A percentile compares a stretch with the other conserved stretches of the same genome.
Evolutionary conservation across 2,797 vertebrate genomes (phyloP).

Genomic region (Furcifer pardalis): DNA sequence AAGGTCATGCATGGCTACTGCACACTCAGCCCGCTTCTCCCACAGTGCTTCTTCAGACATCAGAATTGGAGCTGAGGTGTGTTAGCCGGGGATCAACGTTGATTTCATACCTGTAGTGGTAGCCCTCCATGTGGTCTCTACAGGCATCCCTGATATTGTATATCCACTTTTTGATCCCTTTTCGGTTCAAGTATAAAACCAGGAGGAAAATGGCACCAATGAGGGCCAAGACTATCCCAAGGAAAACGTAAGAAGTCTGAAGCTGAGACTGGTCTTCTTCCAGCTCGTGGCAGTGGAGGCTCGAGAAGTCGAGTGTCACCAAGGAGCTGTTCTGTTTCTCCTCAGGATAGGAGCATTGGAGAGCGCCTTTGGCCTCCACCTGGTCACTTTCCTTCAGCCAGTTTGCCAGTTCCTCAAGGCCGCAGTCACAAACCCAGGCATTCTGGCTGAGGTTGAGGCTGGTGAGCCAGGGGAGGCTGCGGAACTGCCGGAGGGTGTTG

Average conservation of each 20-base stretch:
- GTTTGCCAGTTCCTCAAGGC: slow-evolving; percentile 78
- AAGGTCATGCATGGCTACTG: slow-evolving; percentile 85
- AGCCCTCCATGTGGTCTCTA: slow-evolving; percentile 99
- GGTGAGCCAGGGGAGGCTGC: slow-evolving; percentile 69
- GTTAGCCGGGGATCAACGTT: slow-evolving; percentile 93
- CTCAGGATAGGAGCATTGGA: slow-evolving; percentile 83
- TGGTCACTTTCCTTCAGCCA: slow-evolving; percentile 86
- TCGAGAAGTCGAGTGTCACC: slow-evolving; percentile 74
- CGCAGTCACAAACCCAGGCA: slow-evolving; percentile 90
- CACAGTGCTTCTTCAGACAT: slow-evolving; percentile 79
- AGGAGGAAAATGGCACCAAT: slow-evolving; percentile 97
- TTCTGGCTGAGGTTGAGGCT: slow-evolving; percentile 80
- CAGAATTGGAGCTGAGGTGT: slow-evolving; percentile 94
- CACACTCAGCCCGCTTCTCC: slow-evolving; percentile 25
- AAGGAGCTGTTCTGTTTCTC: slow-evolving; percentile 75
- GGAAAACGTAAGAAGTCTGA: slow-evolving; percentile 95
- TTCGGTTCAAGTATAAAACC: slow-evolving; percentile 97
- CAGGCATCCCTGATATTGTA: slow-evolving; percentile 97
- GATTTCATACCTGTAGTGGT: slow-evolving; percentile 98
- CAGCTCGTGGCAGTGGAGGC: slow-evolving; percentile 78
- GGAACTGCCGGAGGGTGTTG: slow-evolving; percentile 76
- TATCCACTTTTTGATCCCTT: slow-evolving; percentile 98
- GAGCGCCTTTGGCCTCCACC: slow-evolving; percentile 74
- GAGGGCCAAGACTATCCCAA: slow-evolving; percentile 94
- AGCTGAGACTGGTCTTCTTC: slow-evolving; percentile 81